Base-by-base conservation (phyloP, 2,888 invertebrate species). In the Cyclophora punctaria region DNA sequence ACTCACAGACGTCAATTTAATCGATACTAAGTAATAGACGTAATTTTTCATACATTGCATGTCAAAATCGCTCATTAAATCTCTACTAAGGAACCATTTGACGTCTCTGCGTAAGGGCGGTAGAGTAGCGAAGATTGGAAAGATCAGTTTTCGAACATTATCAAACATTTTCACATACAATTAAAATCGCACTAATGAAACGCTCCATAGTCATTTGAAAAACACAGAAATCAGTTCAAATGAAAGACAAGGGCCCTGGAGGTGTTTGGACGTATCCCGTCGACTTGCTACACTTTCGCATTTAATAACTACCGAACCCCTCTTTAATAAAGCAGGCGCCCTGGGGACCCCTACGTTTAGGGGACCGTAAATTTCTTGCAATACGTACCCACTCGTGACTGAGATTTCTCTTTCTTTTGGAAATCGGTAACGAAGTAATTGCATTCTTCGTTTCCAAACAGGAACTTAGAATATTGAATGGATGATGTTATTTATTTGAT, bases 261-360 rank as follows among this genome's bases (percentile, higher is more conserved):
- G 79, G 80, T 79, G 76, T 82, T 80, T 81, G 72, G 67, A 64
- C 64, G 60, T 64, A 62, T 59, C 68, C 67, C 58, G 59, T 63
- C 66, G 69, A 60, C 59, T 58, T 60, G 50, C 57, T 78, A 75
- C 80, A 78, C 73, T 78, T 70, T 73, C 72, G 65, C 71, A 73
- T 82, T 82, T 83, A 83, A 83, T 84, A 83, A 81, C 75, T 73
- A 70, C 65, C 61, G 73, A 68, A 73, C 79, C 84, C 83, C 78
- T 70, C 71, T 80, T 83, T 84, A 84, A 85, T 85, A 85, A 81
- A 81, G 73, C 75, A 66, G 64, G 66, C 67, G 75, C 81, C 77
- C 74, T 63, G 62, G 77, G 80, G 80, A 73, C 71, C 64, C 57
- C 68, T 63, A 63, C 69, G 70, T 71, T 73, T 69, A 68, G 75